Evolutionary conservation across 1,140 invertebrate species (phyloP).

Genomic region (Mamestra configurata): DNA sequence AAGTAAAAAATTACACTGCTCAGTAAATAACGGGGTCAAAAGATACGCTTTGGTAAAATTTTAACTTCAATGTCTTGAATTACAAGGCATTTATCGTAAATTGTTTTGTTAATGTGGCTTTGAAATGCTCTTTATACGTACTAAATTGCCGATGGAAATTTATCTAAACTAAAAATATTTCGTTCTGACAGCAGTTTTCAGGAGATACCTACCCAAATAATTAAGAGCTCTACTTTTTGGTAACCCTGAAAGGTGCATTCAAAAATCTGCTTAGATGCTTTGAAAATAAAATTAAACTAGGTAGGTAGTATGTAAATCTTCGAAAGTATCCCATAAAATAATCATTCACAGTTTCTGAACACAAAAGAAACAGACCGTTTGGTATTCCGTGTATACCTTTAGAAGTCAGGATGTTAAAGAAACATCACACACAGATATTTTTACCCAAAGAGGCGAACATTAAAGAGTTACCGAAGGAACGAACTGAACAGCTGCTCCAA

Average conservation of each 20-base stretch:
- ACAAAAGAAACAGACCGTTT: background rate
- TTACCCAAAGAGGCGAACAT: constrained; percentile 71
- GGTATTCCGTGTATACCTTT: constrained; percentile 3
- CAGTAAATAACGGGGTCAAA: constrained; percentile 57
- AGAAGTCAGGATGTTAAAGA: constrained; percentile 29
- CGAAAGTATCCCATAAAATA: background rate
- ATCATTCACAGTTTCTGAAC: background rate
- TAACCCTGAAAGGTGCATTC: too few relatives aligned
- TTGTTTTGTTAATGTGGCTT: constrained; percentile 12
- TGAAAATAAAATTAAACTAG: background rate
- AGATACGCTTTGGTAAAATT: constrained; percentile 56
- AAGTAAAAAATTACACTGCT: constrained; percentile 50
- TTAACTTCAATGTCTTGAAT: constrained; percentile 42
- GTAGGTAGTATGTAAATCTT: background rate
- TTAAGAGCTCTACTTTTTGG: too few relatives aligned
- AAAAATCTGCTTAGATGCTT: too few relatives aligned
- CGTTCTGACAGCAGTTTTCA: too few relatives aligned
- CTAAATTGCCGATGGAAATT: too few relatives aligned
- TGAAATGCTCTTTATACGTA: background rate
- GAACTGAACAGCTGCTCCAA: constrained; percentile 63
- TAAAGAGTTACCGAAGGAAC: constrained; percentile 72
- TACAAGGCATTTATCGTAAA: constrained; percentile 15
- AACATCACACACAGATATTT: constrained; percentile 70
- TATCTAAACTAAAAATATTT: too few relatives aligned
- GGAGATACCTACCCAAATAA: too few relatives aligned